phyloP scores from a whole-genome alignment of 2,797 vertebrate genomes.

The Nannoperca obscura region DNA sequence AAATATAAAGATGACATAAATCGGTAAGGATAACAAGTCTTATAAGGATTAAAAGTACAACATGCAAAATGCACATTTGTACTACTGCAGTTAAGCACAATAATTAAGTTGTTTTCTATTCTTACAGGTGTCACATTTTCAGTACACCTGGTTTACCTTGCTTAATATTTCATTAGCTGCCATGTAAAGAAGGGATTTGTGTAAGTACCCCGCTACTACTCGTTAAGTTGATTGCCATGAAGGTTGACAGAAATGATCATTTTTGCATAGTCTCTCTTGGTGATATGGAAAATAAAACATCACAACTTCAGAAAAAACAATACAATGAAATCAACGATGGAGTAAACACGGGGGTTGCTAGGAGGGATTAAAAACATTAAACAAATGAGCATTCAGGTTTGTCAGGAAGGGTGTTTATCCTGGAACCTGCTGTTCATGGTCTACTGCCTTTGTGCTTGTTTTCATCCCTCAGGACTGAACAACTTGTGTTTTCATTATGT shows the following conservation, averaged over 20 bases:
- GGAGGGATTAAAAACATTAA: constrained; percentile 53
- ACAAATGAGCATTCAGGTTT: constrained; percentile 61
- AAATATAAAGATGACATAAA: background rate
- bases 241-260: background rate
- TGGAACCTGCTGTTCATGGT: constrained; percentile 71
- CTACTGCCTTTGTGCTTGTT: constrained; percentile 38
- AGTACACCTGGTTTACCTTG: background rate
- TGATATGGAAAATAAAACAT: constrained; percentile 24
- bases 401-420: constrained; percentile 70
- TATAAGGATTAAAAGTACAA: background rate
- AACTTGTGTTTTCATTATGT: constrained; percentile 43
- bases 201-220: background rate
- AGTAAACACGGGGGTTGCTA: constrained; percentile 37
- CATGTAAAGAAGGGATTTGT: constrained; percentile 21
- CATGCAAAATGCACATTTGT: background rate
- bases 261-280: constrained; percentile 3
- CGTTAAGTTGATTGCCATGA: background rate
- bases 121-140: background rate
- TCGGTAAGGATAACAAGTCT: background rate
- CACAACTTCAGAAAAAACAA: background rate
- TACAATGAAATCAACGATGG: constrained; percentile 35
- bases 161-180: constrained; percentile 10
- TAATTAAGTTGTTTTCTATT: background rate
- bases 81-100: background rate
- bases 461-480: constrained; percentile 28